Evolutionary conservation across 2,113 vertebrate species (phyloP).

Genomic region (Phyllopteryx taeniolatus): DNA sequence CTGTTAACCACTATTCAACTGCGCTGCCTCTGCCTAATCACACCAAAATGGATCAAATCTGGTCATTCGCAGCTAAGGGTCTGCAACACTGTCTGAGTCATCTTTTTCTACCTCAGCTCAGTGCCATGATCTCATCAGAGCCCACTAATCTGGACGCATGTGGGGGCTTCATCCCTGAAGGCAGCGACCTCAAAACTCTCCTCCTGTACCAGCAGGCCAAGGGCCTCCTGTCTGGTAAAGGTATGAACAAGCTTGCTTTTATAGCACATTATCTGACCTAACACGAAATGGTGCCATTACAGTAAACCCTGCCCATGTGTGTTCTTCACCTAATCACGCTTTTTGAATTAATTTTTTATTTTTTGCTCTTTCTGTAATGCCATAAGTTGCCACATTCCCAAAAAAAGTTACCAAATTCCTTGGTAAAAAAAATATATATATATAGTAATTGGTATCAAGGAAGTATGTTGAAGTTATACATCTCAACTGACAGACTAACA

Average conservation of each 20-base stretch:
- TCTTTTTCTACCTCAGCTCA: conserved; percentile 54
- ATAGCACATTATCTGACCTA: too few relatives aligned
- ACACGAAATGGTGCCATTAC: too few relatives aligned
- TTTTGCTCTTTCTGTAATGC: too few relatives aligned
- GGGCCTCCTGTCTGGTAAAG: conserved; percentile 57
- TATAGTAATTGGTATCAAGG: too few relatives aligned
- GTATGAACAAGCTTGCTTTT: conserved; percentile 25
- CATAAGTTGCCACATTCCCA: too few relatives aligned
- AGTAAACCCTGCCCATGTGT: too few relatives aligned
- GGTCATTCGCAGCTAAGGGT: not conserved
- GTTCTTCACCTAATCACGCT: not conserved
- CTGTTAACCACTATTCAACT: not conserved
- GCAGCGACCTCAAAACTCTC: conserved; percentile 62
- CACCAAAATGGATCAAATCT: not conserved
- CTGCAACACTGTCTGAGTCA: not conserved
- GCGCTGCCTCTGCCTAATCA: not conserved
- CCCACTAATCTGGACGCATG: conserved; percentile 64
- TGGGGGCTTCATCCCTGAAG: conserved; percentile 63
- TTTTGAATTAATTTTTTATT: not conserved
- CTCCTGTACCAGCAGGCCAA: conserved; percentile 65
- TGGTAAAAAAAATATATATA: too few relatives aligned
- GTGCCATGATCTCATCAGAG: conserved; percentile 66
- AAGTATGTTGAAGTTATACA: too few relatives aligned
- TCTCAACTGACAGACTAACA: too few relatives aligned
- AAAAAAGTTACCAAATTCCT: too few relatives aligned